Percentiles rank a stretch among this genome's conserved stretches.
These are phyloP conservation scores for Promerops cafer DNA, from an alignment of 2,113 vertebrate genomes.

Conservation along the genomic window DNA sequence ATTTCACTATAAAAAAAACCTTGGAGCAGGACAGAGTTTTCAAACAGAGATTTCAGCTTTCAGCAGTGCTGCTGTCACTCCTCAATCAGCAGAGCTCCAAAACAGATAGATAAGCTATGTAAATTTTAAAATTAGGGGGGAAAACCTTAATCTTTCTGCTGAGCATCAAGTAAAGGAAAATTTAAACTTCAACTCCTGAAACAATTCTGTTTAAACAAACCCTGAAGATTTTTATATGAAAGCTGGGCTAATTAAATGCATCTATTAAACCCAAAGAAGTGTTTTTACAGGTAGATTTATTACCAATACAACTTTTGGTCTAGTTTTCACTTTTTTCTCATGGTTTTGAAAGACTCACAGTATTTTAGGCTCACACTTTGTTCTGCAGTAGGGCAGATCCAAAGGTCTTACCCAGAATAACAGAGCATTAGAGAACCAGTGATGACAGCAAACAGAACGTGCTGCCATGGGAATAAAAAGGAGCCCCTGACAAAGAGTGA, in stretches of 20 bases:
- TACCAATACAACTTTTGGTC: not conserved
- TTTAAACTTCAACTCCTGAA: not conserved
- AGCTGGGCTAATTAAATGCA: not conserved
- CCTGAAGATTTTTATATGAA: not conserved
- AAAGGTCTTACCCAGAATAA: not conserved
- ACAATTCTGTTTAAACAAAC: not conserved
- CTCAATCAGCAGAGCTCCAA: not conserved
- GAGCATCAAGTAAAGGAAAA: not conserved
- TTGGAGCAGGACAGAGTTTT: not conserved
- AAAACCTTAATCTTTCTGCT: not conserved
- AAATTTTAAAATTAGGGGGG: not conserved
- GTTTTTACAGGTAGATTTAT: not conserved
- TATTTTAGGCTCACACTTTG: not conserved
- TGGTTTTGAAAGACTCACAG: not conserved
- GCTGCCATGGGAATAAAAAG: conserved; percentile 2
- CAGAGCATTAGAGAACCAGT: not conserved
- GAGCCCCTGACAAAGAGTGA: not conserved
- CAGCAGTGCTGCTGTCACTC: not conserved
- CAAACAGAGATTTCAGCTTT: not conserved
- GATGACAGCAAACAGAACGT: not conserved
- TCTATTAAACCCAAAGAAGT: not conserved
- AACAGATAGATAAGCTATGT: fast-evolving
- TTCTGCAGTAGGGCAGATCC: not conserved
- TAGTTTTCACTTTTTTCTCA: not conserved
- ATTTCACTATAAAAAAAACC: not conserved